Conservation (phyloP, 2,888 invertebrate species). For the Nipponacmea schrenckii region DNA sequence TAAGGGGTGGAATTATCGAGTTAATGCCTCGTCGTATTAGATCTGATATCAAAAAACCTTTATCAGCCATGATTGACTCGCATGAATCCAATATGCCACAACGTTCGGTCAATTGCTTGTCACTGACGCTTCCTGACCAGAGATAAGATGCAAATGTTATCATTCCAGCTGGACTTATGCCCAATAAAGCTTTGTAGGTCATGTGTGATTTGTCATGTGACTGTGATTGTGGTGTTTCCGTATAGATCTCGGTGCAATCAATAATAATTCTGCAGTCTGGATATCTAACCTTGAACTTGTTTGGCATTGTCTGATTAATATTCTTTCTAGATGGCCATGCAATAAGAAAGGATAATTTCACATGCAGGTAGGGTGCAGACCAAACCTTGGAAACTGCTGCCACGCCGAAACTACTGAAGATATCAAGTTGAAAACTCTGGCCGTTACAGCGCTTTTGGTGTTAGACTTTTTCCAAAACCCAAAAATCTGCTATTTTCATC, state of each 20-base stretch:
- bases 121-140: conserved; percentile 30
- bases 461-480: no score
- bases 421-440: no score
- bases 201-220: no score
- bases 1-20: conserved; percentile 9
- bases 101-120: conserved; percentile 23
- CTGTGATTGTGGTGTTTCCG: conserved; percentile 29
- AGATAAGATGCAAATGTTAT: conserved; percentile 33
- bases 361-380: no score
- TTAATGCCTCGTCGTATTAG: conserved; percentile 18
- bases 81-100: conserved; percentile 25
- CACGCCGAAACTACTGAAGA: no score
- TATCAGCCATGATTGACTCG: conserved; percentile 38
- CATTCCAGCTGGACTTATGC: conserved; percentile 17
- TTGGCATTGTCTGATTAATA: conserved; percentile 23
- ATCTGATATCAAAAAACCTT: conserved; percentile 32
- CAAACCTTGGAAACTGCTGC: no score
- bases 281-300: conserved; percentile 25
- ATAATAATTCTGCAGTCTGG: conserved; percentile 31
- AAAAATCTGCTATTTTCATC: no score
- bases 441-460: no score
- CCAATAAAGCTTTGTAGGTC: conserved; percentile 31
- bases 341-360: conserved; percentile 13
- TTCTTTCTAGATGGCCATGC: conserved; percentile 19
- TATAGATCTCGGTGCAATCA: conserved; percentile 39